These are phyloP conservation scores for Zygaena filipendulae DNA, from an alignment of 2,888 invertebrate species.

Conservation along the genomic window DNA sequence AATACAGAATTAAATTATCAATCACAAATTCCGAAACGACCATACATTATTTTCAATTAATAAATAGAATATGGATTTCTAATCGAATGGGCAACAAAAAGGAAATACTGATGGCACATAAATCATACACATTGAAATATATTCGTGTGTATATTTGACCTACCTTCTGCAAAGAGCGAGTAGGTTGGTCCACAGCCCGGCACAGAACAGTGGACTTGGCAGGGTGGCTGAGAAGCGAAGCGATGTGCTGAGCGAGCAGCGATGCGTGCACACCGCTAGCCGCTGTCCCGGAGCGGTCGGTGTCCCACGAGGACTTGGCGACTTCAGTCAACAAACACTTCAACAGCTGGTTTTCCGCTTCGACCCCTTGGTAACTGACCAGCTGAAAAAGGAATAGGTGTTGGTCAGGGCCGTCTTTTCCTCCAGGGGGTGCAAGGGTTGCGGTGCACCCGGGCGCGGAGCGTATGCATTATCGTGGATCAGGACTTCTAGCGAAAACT, in stretches of 20 bases:
- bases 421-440: not conserved
- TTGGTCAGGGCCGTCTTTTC: slow-evolving; percentile 11
- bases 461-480: no score
- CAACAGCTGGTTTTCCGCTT: slow-evolving; percentile 97
- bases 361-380: slow-evolving; percentile 91
- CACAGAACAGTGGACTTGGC: slow-evolving; percentile 89
- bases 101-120: no score
- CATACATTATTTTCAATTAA: no score
- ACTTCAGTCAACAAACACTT: slow-evolving; percentile 88
- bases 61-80: no score
- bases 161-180: slow-evolving; percentile 74
- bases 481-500: no score
- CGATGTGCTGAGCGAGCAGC: slow-evolving; percentile 61
- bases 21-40: no score
- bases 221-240: slow-evolving; percentile 83
- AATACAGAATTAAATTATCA: no score
- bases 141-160: slow-evolving; percentile 44
- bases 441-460: no score
- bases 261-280: slow-evolving; percentile 82
- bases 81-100: no score
- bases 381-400: slow-evolving; percentile 73
- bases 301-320: slow-evolving; percentile 80
- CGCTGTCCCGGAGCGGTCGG: slow-evolving; percentile 73
- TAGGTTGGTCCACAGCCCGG: slow-evolving; percentile 86
- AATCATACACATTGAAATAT: no score